phyloP scores from a whole-genome alignment of 2,113 vertebrate genomes.

The Ceyx cyanopectus region DNA sequence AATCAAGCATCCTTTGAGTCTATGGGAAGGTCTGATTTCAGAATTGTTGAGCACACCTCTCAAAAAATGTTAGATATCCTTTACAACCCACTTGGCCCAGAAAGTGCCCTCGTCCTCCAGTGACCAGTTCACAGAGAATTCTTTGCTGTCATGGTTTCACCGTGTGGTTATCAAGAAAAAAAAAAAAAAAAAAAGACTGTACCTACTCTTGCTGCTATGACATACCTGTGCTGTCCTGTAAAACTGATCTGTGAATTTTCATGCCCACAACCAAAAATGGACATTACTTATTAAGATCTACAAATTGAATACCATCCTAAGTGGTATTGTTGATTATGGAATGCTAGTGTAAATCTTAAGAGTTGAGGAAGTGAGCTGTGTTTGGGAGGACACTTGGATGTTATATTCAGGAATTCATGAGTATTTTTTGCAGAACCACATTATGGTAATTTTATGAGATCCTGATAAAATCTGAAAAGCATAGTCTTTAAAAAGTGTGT shows the following conservation, averaged over 20 bases:
- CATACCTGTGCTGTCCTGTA: neutral
- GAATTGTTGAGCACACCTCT: no score
- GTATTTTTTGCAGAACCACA: neutral
- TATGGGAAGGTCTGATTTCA: no score
- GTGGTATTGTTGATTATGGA: neutral
- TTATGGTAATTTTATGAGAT: slow-evolving; percentile 4
- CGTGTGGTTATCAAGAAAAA: neutral
- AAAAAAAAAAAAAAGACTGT: neutral
- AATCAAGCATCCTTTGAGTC: no score
- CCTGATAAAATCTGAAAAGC: neutral
- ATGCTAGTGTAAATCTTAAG: neutral
- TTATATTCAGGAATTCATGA: neutral
- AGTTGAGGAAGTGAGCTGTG: neutral
- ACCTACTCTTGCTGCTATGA: neutral
- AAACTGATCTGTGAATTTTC: neutral
- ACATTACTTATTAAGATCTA: neutral
- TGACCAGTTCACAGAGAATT: no score
- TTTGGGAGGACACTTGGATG: neutral
- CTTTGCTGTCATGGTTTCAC: neutral
- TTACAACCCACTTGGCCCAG: no score
- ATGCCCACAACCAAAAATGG: neutral
- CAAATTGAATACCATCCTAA: neutral
- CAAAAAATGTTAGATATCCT: no score
- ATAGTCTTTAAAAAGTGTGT: neutral
- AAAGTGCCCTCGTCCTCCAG: no score